Percentiles rank a stretch among this genome's conserved stretches.
phyloP scores from a whole-genome alignment of 2,888 invertebrate genomes.

The Subacronicta megacephala region DNA sequence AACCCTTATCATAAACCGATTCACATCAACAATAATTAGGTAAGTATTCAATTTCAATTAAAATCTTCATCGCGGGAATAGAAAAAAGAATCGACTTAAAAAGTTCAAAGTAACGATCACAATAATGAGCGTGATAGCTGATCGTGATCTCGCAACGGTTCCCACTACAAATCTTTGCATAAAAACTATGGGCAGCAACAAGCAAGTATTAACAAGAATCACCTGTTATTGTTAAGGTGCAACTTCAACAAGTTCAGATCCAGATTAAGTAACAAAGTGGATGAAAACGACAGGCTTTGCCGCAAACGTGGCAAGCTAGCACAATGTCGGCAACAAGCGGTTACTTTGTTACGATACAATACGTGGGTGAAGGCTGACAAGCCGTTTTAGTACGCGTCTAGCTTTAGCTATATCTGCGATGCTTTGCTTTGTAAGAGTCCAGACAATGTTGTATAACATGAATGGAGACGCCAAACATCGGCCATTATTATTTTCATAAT shows the following conservation, averaged over 20 bases:
- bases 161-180: neutral
- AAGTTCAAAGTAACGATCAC: no score
- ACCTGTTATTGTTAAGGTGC: neutral
- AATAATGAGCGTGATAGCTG: no score
- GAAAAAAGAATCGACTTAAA: no score
- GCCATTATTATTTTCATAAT: no score
- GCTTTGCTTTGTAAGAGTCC: no score
- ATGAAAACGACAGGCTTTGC: conserved; percentile 54
- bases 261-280: conserved; percentile 56
- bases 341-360: conserved; percentile 29
- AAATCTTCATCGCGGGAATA: no score
- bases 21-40: no score
- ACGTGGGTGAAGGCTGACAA: conserved; percentile 14
- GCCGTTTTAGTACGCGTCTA: conserved; percentile 15
- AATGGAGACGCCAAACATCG: no score
- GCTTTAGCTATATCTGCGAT: neutral
- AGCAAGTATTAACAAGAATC: neutral
- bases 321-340: conserved; percentile 31
- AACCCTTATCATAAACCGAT: no score
- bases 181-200: neutral
- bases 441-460: no score
- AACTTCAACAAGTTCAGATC: conserved; percentile 25
- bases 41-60: no score
- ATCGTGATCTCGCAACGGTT: no score
- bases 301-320: conserved; percentile 24